Evolutionary conservation across 2,888 invertebrate species (phyloP).

Genomic region (Troides oblongomaculatus): DNA sequence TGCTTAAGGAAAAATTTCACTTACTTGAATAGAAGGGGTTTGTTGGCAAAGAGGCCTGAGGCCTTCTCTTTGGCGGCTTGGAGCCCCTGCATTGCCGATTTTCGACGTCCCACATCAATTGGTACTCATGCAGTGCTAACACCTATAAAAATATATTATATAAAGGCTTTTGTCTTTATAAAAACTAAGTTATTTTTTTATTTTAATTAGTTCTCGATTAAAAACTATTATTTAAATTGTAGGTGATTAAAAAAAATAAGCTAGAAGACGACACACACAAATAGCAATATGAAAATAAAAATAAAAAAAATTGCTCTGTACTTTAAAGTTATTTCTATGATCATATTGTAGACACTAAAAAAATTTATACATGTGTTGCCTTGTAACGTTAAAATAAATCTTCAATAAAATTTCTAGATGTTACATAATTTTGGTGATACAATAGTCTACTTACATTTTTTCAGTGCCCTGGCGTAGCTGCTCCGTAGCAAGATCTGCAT

Average conservation of each 20-base stretch:
- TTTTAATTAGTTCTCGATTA: too few species aligned
- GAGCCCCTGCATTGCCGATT: slow-evolving; percentile 71
- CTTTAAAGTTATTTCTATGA: too few species aligned
- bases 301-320: too few species aligned
- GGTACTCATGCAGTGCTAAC: slow-evolving; percentile 50
- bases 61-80: slow-evolving; percentile 77
- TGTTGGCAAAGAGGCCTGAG: slow-evolving; percentile 72
- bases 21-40: slow-evolving; percentile 74
- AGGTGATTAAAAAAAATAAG: too few species aligned
- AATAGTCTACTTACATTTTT: slow-evolving; percentile 64
- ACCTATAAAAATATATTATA: slow-evolving; percentile 41
- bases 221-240: too few species aligned
- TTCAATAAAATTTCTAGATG: not conserved
- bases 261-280: too few species aligned
- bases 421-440: slow-evolving; percentile 30
- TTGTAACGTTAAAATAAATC: not conserved
- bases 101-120: slow-evolving; percentile 64
- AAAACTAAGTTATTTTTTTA: too few species aligned
- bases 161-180: too few species aligned
- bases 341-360: too few species aligned
- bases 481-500: slow-evolving; percentile 71
- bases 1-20: slow-evolving; percentile 37
- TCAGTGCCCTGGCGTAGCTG: slow-evolving; percentile 70
- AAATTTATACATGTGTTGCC: too few species aligned
- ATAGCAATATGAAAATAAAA: too few species aligned